Base-by-base conservation (phyloP, 2,797 vertebrate species). In the Lemur catta region DNA sequence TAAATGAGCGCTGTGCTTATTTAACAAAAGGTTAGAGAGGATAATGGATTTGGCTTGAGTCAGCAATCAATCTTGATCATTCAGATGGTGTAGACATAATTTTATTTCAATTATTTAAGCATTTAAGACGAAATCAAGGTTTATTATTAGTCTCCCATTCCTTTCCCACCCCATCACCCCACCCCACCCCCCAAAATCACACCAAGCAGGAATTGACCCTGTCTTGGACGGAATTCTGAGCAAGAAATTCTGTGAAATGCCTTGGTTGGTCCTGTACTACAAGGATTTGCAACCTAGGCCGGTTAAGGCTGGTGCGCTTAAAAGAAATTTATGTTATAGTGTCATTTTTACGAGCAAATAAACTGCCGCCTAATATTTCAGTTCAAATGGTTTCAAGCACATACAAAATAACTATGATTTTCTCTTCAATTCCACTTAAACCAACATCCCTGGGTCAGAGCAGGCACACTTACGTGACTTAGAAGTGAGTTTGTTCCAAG, bases 321-420 rank as follows among this genome's bases (percentile, higher is more conserved):
- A 79, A 75, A 95, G 46, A 75, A 75, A 46, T 65, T 86, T 26
- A 55, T 72, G 38, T 67, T 92, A 55, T 4, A 7, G 22, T 84
- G 55, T 69, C 78, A 79, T 84, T 85, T 93, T 95, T 94, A 69
- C 72, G 69, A 96, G 20, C 24, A 72, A 50, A 78, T 75, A 63
- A 85, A 38, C 46, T 38, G 24, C 12, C 43, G 4, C 33, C 78
- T 22, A 33, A 33, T 61, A 81, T 59, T 95, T 91, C 48, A 67
- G 9, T 86, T 79, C 74, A 67, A 79, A 74, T 79, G 28, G 7
- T 91, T 92, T 85, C 41, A 86, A 78, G 46, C 22, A 17, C 65
- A 63, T 72, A 63, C 22, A 84, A 84, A 86, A 35, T 43, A 72
- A 75, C 17, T 80, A 7, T 81, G 38, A 88, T 75, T 74, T 91